Percentiles rank a stretch among this genome's conserved stretches.
These are phyloP conservation scores for Leptinotarsa lineolata DNA, from an alignment of 1,140 invertebrate genomes.

Conservation along the genomic window DNA sequence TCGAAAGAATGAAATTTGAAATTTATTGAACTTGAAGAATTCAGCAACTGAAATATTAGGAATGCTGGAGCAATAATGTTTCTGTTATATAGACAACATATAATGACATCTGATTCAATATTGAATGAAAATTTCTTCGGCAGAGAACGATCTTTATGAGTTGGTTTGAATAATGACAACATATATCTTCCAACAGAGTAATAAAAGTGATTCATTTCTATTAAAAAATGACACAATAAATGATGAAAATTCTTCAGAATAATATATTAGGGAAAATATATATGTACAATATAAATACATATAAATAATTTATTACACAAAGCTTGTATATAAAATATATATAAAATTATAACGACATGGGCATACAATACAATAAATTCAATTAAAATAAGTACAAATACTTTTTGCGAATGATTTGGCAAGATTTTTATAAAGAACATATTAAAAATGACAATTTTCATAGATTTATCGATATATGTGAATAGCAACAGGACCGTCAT, in stretches of 20 bases:
- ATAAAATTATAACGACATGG: slow-evolving; percentile 29
- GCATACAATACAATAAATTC: slow-evolving; percentile 1
- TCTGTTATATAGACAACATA: no score
- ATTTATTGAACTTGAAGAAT: no score
- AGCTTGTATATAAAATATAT: slow-evolving; percentile 32
- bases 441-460: background rate
- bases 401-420: slow-evolving; percentile 16
- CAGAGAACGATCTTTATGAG: no score
- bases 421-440: slow-evolving; percentile 10
- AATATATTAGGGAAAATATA: slow-evolving; percentile 26
- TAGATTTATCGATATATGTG: slow-evolving; percentile 47
- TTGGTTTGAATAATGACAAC: no score
- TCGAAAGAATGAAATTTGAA: no score
- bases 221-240: no score
- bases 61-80: no score
- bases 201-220: background rate
- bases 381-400: slow-evolving; percentile 21
- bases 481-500: slow-evolving; percentile 72
- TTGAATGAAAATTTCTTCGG: no score
- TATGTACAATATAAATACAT: slow-evolving; percentile 30
- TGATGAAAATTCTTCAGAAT: background rate
- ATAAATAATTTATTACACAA: slow-evolving; percentile 32
- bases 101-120: no score
- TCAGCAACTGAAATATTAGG: no score
- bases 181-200: no score